Percentiles rank a stretch among this genome's conserved stretches.
These are phyloP conservation scores for Stenodera caucasica DNA, from an alignment of 2,888 invertebrate genomes.

Conservation along the genomic window DNA sequence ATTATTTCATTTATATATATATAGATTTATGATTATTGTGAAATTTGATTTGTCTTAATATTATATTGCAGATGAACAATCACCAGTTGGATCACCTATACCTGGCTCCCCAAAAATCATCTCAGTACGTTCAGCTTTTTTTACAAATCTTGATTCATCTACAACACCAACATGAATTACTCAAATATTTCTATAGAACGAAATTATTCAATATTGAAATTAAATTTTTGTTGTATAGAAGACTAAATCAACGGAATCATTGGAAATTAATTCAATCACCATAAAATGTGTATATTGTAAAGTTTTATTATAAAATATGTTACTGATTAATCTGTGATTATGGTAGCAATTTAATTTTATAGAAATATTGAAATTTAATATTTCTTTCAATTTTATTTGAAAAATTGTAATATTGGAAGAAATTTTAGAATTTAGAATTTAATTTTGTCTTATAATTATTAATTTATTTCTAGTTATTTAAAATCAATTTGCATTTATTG, in stretches of 20 bases:
- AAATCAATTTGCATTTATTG: conserved; percentile 1
- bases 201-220: background rate
- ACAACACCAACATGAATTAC: conserved; percentile 45
- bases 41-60: conserved; percentile 12
- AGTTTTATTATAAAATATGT: conserved; percentile 26
- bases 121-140: conserved; percentile 44
- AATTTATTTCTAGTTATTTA: background rate
- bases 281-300: conserved; percentile 29
- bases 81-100: conserved; percentile 40
- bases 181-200: background rate
- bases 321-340: conserved; percentile 44
- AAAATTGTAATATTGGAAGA: background rate
- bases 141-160: conserved; percentile 48
- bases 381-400: background rate
- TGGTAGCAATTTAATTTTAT: conserved; percentile 30
- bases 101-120: conserved; percentile 44
- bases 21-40: too few species aligned
- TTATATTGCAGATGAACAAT: conserved; percentile 42
- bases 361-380: background rate
- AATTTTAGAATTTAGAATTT: background rate
- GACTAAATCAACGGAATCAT: background rate
- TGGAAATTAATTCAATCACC: conserved; percentile 9
- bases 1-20: conserved; percentile 15
- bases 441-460: background rate
- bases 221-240: background rate